Evolutionary conservation across 1,140 invertebrate species (phyloP).

Genomic region (Penaeus japonicus): DNA sequence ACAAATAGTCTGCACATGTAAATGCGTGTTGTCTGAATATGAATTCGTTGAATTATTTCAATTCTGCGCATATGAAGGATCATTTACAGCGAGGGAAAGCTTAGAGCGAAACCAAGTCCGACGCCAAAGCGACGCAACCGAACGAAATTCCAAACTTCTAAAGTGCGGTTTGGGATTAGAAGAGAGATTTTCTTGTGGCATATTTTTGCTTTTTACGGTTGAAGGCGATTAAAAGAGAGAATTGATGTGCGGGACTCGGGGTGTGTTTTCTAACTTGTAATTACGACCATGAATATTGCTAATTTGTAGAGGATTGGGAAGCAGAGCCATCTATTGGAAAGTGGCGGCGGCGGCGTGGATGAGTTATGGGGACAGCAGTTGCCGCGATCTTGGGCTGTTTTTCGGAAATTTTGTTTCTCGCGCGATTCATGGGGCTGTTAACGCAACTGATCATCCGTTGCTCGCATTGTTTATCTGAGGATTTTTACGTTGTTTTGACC

Average conservation of each 20-base stretch:
- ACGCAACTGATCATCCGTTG: no score
- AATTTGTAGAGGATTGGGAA: constrained; percentile 19
- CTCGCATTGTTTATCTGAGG: no score
- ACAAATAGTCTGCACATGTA: neutral
- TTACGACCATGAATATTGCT: constrained; percentile 23
- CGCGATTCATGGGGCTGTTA: no score
- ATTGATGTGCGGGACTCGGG: constrained; percentile 8
- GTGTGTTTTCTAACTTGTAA: constrained; percentile 32
- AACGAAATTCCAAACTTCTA: constrained; percentile 40
- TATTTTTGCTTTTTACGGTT: constrained; percentile 42
- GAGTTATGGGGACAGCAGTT: neutral
- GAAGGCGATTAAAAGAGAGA: constrained; percentile 36
- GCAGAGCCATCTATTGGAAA: constrained; percentile 18
- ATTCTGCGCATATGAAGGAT: no score
- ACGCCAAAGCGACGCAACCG: neutral
- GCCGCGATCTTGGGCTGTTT: neutral
- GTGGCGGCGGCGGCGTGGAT: neutral
- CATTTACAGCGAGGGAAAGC: no score
- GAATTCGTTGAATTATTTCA: no score
- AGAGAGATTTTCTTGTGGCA: constrained; percentile 41
- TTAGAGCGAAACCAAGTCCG: neutral
- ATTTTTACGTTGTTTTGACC: no score
- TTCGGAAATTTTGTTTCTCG: neutral
- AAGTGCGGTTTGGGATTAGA: constrained; percentile 43
- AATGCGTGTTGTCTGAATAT: no score